Percentiles rank a stretch among this genome's conserved stretches.
These are phyloP conservation scores for Drosophila neocordata DNA, from an alignment of 1,140 invertebrate genomes.

Conservation along the genomic window DNA sequence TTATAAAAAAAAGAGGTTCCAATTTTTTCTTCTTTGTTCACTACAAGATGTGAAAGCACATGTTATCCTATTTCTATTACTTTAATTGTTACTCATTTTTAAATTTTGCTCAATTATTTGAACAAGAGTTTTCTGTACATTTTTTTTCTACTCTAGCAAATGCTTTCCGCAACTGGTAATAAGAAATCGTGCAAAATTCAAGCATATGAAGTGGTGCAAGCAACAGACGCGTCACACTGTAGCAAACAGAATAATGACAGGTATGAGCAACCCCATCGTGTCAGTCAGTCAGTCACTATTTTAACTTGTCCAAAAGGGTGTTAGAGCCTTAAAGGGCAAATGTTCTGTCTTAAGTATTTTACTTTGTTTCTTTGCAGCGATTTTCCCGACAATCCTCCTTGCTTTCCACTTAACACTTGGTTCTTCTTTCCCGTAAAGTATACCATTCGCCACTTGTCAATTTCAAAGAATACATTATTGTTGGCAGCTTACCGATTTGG, in stretches of 20 bases:
- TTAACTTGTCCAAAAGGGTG: background rate
- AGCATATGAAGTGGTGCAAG: background rate
- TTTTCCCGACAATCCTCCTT: background rate
- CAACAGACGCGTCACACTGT: background rate
- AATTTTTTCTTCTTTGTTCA: no score
- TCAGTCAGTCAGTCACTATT: background rate
- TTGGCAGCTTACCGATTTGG: background rate
- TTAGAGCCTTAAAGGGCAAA: background rate
- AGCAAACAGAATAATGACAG: background rate
- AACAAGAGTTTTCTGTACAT: background rate
- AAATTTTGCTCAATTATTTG: background rate
- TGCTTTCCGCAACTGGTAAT: background rate
- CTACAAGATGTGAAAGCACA: no score
- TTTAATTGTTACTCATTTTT: no score
- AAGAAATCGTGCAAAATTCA: no score
- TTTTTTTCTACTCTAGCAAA: background rate
- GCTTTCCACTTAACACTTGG: background rate
- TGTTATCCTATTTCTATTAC: no score
- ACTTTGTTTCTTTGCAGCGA: background rate
- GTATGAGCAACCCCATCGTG: background rate
- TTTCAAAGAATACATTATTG: background rate
- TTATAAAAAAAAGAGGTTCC: no score
- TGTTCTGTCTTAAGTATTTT: background rate
- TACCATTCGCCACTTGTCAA: background rate
- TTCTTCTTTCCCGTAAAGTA: background rate